Evolutionary conservation across 2,113 vertebrate species (phyloP), one percentile per base, ranked within the genome.

Genomic region (Larimichthys polyactis): DNA sequence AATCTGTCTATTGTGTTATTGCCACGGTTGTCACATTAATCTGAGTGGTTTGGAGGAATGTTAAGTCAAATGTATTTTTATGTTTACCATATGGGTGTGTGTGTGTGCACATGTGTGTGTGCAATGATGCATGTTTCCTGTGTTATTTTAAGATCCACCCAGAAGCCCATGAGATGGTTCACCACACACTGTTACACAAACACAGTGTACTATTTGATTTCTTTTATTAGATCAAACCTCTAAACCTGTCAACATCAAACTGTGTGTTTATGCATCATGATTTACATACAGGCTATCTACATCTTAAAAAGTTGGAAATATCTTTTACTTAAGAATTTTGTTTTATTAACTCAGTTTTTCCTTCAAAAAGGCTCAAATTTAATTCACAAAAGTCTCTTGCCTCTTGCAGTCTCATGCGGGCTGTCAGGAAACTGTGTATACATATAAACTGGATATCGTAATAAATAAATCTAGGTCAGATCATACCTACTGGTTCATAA

Each of bases 11-110:
- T 22, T 48, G 22, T 24, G 19, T 57, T 19, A 64, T 32, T 29
- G 16, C 6, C 20, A 19, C 11, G 4, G 0, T 8, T 15, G 29
- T 32, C 43, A 48, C 17, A 43, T 9, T 2, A 20, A 22, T 20
- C 2, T 0, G 20, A 67, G 11, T n/a, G 0, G 0, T n/a, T 32
- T 40, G 2, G 3, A 3, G 27, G 17, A 15, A 44, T 27, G n/a
- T 27, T 20, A 4, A 24, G 66, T 55, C 40, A 46, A 24, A 46
- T 64, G n/a, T 10, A 24, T 49, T 10, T 51, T 7, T 51, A 16
- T 58, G 51, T 20, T 49, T 20, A 14, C 19, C 12, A 11, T 29
- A 1, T 46, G 44, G 44, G 44, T 46, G 44, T 14, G 36, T 40
- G 36, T 9, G 7, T 2, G 1, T 2, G 36, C 6, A 3, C 8